Conservation (phyloP, 1,140 invertebrate genomes). For the Galleria mellonella region DNA sequence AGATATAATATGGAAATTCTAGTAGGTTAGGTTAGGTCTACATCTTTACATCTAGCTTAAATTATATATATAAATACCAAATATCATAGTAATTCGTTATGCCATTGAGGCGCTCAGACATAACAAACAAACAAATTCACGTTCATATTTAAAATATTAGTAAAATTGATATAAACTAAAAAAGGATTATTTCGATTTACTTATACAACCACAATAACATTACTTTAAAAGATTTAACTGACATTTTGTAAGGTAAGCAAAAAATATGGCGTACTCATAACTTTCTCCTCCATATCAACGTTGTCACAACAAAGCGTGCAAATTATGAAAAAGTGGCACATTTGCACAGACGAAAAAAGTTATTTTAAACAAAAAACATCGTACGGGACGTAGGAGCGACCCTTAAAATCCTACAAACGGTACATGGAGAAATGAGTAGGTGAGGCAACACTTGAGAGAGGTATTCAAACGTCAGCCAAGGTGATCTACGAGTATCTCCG, state of each 20-base stretch:
- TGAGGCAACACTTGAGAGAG: conserved; percentile 9
- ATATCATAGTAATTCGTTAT: too few relatives aligned
- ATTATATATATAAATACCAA: too few relatives aligned
- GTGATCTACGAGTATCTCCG: conserved; percentile 12
- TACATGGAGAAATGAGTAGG: conserved; percentile 4
- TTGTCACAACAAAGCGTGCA: conserved; percentile 2
- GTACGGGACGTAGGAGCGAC: background rate
- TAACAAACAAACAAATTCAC: too few relatives aligned
- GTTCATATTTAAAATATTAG: too few relatives aligned
- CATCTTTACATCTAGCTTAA: too few relatives aligned
- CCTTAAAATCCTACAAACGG: conserved; percentile 4
- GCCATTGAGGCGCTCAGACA: too few relatives aligned
- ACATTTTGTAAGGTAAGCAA: background rate
- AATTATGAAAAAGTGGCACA: conserved; percentile 5
- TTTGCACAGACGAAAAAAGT: background rate
- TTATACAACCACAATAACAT: too few relatives aligned
- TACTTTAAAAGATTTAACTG: too few relatives aligned
- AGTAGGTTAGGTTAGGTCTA: too few relatives aligned
- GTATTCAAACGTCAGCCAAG: conserved; percentile 11
- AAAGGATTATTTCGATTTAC: too few relatives aligned
- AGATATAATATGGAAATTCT: too few relatives aligned
- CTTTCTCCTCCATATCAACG: background rate
- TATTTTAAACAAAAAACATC: conserved; percentile 1
- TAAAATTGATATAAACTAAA: too few relatives aligned
- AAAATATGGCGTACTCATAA: background rate